Percentiles rank a stretch among this genome's conserved stretches.
Evolutionary conservation across 2,888 invertebrate species (phyloP).

Genomic region (Torymus texanus): DNA sequence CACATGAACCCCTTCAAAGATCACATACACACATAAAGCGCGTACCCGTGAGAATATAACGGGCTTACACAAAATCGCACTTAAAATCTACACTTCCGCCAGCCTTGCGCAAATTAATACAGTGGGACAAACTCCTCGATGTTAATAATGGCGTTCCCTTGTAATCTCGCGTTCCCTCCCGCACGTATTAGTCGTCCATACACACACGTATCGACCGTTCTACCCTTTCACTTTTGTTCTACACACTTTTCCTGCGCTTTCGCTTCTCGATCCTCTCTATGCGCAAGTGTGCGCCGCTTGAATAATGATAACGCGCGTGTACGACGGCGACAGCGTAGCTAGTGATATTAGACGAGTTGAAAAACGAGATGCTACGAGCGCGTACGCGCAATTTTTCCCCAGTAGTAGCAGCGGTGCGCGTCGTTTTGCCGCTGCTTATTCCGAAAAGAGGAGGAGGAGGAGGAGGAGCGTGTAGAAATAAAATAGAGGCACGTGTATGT

Average conservation of each 20-base stretch:
- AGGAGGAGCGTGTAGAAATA: too few relatives aligned
- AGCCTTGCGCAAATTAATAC: not conserved
- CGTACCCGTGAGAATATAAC: not conserved
- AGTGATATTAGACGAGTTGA: constrained; percentile 31
- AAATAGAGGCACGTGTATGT: too few relatives aligned
- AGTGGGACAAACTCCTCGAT: not conserved
- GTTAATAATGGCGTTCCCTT: constrained; percentile 32
- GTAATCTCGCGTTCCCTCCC: not conserved
- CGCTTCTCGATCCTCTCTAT: too few relatives aligned
- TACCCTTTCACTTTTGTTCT: too few relatives aligned
- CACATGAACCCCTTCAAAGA: too few relatives aligned
- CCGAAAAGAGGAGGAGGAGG: too few relatives aligned
- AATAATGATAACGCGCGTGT: constrained; percentile 19
- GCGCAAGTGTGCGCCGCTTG: not conserved
- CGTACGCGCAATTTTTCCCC: too few relatives aligned
- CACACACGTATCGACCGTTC: too few relatives aligned
- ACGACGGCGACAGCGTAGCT: too few relatives aligned
- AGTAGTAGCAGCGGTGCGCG: too few relatives aligned
- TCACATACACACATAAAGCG: not conserved
- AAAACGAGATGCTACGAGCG: constrained; percentile 20
- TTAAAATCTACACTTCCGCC: not conserved
- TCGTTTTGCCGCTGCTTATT: too few relatives aligned
- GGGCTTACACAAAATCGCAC: constrained; percentile 11
- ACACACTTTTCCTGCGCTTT: too few relatives aligned
- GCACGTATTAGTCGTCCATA: not conserved